Percentiles rank a stretch among this genome's conserved stretches.
These are phyloP conservation scores for Luehdorfia chinensis DNA, from an alignment of 1,140 invertebrate species.

Conservation along the genomic window DNA sequence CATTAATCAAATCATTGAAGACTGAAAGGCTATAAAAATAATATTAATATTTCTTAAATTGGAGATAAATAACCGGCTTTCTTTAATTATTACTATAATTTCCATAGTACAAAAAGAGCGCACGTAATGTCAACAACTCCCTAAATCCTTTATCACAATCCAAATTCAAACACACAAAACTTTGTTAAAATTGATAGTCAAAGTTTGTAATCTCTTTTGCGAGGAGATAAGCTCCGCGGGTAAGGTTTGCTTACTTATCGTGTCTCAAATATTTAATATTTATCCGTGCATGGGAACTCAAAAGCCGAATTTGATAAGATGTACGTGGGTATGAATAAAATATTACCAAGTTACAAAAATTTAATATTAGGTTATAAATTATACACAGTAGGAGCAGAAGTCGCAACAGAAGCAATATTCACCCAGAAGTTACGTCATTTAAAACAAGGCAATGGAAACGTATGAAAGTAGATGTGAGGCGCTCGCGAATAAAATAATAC, in stretches of 20 bases:
- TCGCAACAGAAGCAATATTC: conserved; percentile 11
- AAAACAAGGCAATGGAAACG: conserved; percentile 5
- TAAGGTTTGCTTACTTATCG: conserved; percentile 41
- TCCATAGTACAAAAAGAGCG: neutral
- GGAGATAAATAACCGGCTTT: no score
- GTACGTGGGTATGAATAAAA: conserved; percentile 19
- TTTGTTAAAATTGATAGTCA: conserved; percentile 41
- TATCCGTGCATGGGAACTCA: conserved; percentile 27
- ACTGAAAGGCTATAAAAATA: no score
- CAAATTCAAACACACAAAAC: conserved; percentile 36
- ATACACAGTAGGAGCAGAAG: neutral
- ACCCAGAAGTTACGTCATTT: conserved; percentile 5
- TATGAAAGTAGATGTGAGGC: conserved; percentile 9
- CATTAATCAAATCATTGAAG: no score
- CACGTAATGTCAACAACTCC: conserved; percentile 24
- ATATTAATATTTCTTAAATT: no score
- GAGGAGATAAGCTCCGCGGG: conserved; percentile 47
- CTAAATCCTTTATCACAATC: conserved; percentile 33
- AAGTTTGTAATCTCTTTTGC: conserved; percentile 53
- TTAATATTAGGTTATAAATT: conserved; percentile 16
- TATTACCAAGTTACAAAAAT: conserved; percentile 13
- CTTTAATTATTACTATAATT: no score
- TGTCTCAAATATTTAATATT: conserved; percentile 45
- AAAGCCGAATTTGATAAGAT: conserved; percentile 25
- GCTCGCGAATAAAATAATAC: conserved; percentile 1